Evolutionary conservation across 2,888 invertebrate species (phyloP).

Genomic region (Amaurobius ferox): DNA sequence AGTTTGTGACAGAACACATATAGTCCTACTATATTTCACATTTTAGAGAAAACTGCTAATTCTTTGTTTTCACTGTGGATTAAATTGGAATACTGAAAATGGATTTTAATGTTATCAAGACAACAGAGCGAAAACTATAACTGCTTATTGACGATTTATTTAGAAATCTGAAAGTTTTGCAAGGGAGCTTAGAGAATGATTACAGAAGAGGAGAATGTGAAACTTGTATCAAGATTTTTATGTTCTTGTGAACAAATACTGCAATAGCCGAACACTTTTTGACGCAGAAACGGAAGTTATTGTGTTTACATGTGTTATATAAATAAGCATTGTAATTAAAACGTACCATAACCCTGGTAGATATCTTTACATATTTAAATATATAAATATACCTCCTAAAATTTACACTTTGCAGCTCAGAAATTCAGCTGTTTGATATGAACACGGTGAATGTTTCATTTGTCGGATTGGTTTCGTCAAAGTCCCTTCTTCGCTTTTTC

Average conservation of each 20-base stretch:
- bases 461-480: conserved; percentile 33
- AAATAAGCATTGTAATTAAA: conserved; percentile 59
- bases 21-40: conserved; percentile 1
- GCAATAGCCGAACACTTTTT: conserved; percentile 3
- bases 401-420: conserved; percentile 47
- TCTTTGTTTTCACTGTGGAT: neutral
- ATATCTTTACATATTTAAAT: conserved; percentile 45
- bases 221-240: conserved; percentile 7
- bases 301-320: conserved; percentile 65
- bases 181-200: conserved; percentile 59
- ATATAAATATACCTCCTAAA: conserved; percentile 48
- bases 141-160: neutral
- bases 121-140: neutral
- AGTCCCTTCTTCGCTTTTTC: conserved; percentile 26
- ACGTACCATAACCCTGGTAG: conserved; percentile 53
- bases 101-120: neutral
- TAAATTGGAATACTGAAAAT: too few species aligned
- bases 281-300: neutral
- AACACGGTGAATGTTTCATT: conserved; percentile 37
- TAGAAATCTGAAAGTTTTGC: conserved; percentile 29
- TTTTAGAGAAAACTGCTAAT: neutral
- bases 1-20: neutral
- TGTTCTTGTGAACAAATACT: neutral
- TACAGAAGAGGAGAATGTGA: neutral
- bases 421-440: conserved; percentile 31